Percentiles rank a stretch among this genome's conserved stretches.
phyloP scores from a whole-genome alignment of 92 coral and sea anemone genomes.

The Phenganax subtilis region DNA sequence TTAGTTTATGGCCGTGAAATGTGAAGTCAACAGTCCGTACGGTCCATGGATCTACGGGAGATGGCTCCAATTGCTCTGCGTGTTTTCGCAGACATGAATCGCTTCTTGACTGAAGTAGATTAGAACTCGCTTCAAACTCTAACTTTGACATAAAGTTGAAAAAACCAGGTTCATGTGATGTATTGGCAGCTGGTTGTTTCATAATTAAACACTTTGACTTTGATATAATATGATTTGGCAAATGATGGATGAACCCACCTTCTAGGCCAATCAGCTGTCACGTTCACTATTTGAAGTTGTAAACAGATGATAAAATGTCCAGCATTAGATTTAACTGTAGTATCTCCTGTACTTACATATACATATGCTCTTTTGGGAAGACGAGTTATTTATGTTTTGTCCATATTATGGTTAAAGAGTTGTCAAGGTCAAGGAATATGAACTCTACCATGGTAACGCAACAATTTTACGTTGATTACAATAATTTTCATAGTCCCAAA shows the following conservation, averaged over 20 bases:
- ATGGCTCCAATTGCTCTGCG: neutral
- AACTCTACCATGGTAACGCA: slow-evolving; percentile 21
- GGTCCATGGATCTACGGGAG: slow-evolving; percentile 50
- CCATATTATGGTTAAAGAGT: neutral
- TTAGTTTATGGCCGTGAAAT: slow-evolving; percentile 69
- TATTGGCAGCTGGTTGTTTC: slow-evolving; percentile 17
- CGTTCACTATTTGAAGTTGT: no score
- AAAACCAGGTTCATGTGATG: slow-evolving; percentile 7
- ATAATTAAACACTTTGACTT: slow-evolving; percentile 11
- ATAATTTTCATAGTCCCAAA: neutral
- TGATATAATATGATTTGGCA: no score
- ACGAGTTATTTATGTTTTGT: neutral
- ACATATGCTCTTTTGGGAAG: neutral
- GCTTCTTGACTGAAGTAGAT: slow-evolving; percentile 86
- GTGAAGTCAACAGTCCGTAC: slow-evolving; percentile 75
- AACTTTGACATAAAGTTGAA: slow-evolving; percentile 59
- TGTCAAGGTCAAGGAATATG: neutral
- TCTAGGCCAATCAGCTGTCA: no score
- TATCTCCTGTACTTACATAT: neutral
- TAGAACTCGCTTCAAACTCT: slow-evolving; percentile 66
- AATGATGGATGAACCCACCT: no score
- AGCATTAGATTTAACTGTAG: neutral
- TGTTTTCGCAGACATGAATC: slow-evolving; percentile 57
- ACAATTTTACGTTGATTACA: slow-evolving; percentile 1
- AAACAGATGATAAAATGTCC: neutral